Conservation (phyloP, 2,797 vertebrate species). For the Garrulus glandarius region DNA sequence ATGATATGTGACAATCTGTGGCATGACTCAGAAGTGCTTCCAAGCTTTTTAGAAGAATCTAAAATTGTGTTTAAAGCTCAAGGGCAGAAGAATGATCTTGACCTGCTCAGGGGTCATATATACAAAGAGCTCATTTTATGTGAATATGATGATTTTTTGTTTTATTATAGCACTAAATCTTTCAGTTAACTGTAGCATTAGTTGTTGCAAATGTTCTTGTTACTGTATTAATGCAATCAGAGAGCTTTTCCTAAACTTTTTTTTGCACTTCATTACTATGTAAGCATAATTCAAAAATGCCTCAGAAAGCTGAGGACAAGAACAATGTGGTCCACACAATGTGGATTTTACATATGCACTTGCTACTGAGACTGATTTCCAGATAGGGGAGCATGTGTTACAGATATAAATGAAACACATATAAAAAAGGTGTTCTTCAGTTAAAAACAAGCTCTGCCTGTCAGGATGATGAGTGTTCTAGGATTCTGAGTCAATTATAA, state of each 20-base stretch:
- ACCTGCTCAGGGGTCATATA: neutral
- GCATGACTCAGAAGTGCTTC: neutral
- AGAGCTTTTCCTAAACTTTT: slow-evolving; percentile 6
- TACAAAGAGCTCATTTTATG: neutral
- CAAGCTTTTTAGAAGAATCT: neutral
- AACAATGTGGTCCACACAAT: neutral
- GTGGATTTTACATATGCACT: neutral
- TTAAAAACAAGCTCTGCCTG: slow-evolving; percentile 53
- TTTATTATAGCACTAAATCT: neutral
- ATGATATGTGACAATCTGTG: neutral
- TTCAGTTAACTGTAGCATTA: neutral
- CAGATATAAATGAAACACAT: slow-evolving; percentile 44
- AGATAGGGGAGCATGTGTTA: slow-evolving; percentile 39
- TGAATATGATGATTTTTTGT: neutral
- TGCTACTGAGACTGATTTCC: slow-evolving; percentile 27
- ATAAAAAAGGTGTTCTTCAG: slow-evolving; percentile 35
- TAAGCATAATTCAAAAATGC: neutral
- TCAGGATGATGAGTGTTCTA: slow-evolving; percentile 44
- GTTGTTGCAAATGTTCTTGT: neutral
- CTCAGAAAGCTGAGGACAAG: neutral
- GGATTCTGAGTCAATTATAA: slow-evolving; percentile 44
- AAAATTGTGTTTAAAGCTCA: neutral
- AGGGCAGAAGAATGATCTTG: neutral
- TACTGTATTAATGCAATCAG: neutral
- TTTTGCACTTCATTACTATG: neutral